A percentile compares a stretch with the other conserved stretches of the same genome.
phyloP scores from a whole-genome alignment of 2,888 invertebrate species.

The Pristionchus exspectatus region DNA sequence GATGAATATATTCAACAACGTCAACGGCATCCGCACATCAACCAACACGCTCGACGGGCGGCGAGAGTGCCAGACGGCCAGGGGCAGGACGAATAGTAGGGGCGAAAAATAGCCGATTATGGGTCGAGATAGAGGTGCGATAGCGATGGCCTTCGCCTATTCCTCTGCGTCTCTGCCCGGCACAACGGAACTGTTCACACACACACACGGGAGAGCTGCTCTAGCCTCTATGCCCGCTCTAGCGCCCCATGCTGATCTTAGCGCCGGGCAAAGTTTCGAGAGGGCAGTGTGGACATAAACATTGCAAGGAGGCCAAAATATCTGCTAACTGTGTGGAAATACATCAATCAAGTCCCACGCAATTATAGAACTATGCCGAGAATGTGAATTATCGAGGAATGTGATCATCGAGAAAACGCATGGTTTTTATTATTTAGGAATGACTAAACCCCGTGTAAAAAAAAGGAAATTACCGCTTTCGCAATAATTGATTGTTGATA shows the following conservation, averaged over 20 bases:
- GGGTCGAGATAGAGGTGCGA: conserved; percentile 42
- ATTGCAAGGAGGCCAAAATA: background rate
- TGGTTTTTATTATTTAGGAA: background rate
- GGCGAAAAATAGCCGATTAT: background rate
- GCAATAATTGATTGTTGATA: background rate
- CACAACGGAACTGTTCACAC: conserved; percentile 54
- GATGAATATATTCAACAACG: background rate
- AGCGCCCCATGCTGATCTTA: background rate
- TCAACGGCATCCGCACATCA: background rate
- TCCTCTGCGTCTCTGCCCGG: conserved; percentile 53
- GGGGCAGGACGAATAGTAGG: background rate
- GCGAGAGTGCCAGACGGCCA: conserved; percentile 18
- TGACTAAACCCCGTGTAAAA: background rate
- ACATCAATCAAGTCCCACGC: background rate
- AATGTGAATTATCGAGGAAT: background rate
- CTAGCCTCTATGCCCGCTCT: background rate
- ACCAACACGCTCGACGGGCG: background rate
- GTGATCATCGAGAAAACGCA: background rate
- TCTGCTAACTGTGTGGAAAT: background rate
- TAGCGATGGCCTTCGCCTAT: conserved; percentile 46
- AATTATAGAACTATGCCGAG: background rate
- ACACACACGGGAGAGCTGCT: conserved; percentile 12
- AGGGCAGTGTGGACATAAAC: background rate
- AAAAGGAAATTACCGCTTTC: background rate
- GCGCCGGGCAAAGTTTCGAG: background rate